Evolutionary conservation across 2,113 vertebrate genomes (phyloP).

Genomic region (Aptenodytes patagonicus): DNA sequence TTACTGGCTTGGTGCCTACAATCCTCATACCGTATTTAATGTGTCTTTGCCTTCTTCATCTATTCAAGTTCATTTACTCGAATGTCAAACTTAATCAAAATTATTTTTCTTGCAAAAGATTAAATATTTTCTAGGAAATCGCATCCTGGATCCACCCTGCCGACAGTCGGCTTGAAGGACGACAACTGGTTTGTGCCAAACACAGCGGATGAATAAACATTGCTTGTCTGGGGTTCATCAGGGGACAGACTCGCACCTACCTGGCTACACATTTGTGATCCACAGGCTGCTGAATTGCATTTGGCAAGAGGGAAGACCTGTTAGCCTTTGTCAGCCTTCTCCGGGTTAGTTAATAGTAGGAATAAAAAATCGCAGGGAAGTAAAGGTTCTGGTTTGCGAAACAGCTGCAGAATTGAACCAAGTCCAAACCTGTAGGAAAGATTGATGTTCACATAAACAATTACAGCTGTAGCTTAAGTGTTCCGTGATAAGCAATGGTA

Average conservation of each 20-base stretch:
- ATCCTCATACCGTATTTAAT: not conserved
- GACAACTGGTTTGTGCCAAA: not conserved
- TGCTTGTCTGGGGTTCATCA: rapidly evolving
- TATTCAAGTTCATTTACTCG: not conserved
- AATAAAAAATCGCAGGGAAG: not conserved
- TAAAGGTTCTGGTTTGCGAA: not conserved
- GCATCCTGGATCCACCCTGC: not conserved
- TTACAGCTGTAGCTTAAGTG: conserved; percentile 28
- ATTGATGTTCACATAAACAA: not conserved
- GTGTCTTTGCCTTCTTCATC: not conserved
- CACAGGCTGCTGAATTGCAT: not conserved
- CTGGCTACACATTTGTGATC: not conserved
- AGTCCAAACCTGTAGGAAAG: not conserved
- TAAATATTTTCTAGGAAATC: not conserved
- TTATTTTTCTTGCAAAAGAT: not conserved
- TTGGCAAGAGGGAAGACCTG: not conserved
- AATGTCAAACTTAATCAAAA: not conserved
- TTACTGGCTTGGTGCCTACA: not conserved
- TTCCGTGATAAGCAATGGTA: not conserved
- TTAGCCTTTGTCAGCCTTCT: not conserved
- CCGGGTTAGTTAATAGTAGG: not conserved
- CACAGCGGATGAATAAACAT: rapidly evolving
- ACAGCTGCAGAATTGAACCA: not conserved
- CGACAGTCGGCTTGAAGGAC: not conserved
- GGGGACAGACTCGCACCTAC: not conserved